phyloP scores from a whole-genome alignment of 2,113 vertebrate species.

The Rissa tridactyla region DNA sequence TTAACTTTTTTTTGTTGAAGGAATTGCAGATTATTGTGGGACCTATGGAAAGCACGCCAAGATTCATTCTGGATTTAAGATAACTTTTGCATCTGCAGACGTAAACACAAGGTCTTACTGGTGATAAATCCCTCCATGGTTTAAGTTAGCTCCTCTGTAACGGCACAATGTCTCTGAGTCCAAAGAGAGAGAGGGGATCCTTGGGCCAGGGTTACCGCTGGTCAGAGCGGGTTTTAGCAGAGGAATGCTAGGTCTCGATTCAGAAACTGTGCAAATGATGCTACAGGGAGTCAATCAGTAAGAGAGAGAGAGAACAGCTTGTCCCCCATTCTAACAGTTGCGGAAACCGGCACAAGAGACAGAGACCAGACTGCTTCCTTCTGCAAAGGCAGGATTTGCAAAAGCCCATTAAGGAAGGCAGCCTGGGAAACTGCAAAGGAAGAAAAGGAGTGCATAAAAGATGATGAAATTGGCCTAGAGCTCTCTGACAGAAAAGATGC shows the following conservation, averaged over 20 bases:
- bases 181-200: not conserved
- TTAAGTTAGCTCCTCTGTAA: not conserved
- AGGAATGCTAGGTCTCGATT: not conserved
- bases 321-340: not conserved
- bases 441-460: not conserved
- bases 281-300: not conserved
- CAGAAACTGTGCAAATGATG: not conserved
- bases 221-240: not conserved
- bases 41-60: not conserved
- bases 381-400: not conserved
- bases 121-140: not conserved
- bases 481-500: not conserved
- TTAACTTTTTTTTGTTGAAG: not conserved
- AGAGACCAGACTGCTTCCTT: not conserved
- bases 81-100: not conserved
- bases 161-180: not conserved
- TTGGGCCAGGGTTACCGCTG: not conserved
- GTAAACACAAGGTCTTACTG: not conserved
- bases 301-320: not conserved
- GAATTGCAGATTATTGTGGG: not conserved
- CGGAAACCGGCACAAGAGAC: not conserved
- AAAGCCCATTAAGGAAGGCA: not conserved
- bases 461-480: not conserved
- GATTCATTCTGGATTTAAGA: not conserved
- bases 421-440: not conserved